Evolutionary conservation across 2,113 vertebrate species (phyloP).

Genomic region (Chloebia gouldiae): DNA sequence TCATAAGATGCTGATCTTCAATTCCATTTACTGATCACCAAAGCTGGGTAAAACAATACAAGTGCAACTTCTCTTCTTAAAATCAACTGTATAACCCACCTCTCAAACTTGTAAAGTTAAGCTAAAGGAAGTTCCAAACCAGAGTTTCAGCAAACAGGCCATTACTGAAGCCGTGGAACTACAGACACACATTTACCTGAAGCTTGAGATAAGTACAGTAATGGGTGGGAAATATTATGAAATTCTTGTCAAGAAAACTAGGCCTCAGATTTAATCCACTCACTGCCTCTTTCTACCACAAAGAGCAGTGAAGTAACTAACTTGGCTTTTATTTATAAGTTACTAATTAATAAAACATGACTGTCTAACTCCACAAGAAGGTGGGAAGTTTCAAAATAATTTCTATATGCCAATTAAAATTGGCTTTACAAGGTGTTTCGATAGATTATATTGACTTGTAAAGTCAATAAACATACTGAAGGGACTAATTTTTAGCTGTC

Average conservation of each 20-base stretch:
- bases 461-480: not conserved
- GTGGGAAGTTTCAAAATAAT: not conserved
- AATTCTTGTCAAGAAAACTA: constrained; percentile 16
- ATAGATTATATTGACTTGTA: not conserved
- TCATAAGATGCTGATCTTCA: not conserved
- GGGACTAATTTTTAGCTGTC: not conserved
- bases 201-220: not conserved
- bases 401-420: not conserved
- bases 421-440: not conserved
- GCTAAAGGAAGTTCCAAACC: not conserved
- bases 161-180: not conserved
- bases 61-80: not conserved
- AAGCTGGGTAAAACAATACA: not conserved
- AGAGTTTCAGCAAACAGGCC: not conserved
- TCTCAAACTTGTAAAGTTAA: not conserved
- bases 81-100: not conserved
- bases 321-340: not conserved
- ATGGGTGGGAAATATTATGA: constrained; percentile 15
- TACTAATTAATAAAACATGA: not conserved
- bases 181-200: not conserved
- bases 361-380: not conserved
- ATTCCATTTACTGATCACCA: not conserved
- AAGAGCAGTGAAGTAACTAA: constrained; percentile 5
- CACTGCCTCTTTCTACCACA: not conserved
- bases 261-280: not conserved